A percentile compares a stretch with the other conserved stretches of the same genome.
These are phyloP conservation scores for Eospalax fontanierii DNA, from an alignment of 2,797 vertebrate genomes.

Conservation along the genomic window DNA sequence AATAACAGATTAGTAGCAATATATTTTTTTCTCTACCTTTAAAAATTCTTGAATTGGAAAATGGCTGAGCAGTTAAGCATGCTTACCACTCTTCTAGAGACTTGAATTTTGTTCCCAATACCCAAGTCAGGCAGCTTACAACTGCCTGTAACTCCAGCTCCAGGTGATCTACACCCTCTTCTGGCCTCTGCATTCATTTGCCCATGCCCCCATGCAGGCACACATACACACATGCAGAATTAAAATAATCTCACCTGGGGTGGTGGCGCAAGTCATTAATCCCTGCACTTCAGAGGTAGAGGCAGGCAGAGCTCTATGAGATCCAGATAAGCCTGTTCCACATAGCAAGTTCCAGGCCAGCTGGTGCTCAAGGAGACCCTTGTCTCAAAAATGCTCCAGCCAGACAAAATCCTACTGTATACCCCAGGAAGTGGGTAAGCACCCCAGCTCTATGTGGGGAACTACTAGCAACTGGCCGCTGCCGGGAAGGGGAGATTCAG, in stretches of 20 bases:
- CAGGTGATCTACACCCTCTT: not conserved
- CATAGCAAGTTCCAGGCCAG: no score
- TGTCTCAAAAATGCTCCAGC: no score
- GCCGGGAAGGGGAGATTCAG: no score
- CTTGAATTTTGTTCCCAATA: not conserved
- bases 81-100: not conserved
- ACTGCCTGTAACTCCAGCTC: not conserved
- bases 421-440: no score
- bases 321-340: no score
- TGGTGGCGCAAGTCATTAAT: no score
- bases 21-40: not conserved
- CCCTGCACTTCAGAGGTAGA: no score
- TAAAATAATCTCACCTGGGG: not conserved
- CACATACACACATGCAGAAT: not conserved
- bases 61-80: not conserved
- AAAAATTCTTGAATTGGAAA: not conserved
- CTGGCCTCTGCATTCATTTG: not conserved
- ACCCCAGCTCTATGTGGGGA: no score
- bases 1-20: slow-evolving; percentile 24
- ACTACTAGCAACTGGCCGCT: no score
- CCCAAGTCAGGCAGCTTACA: not conserved
- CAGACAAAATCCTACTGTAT: no score
- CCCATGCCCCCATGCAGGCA: not conserved
- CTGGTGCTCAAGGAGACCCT: no score
- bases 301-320: no score